Evolutionary conservation across 2,888 invertebrate genomes (phyloP).

Genomic region (Drosophila paramelanica): DNA sequence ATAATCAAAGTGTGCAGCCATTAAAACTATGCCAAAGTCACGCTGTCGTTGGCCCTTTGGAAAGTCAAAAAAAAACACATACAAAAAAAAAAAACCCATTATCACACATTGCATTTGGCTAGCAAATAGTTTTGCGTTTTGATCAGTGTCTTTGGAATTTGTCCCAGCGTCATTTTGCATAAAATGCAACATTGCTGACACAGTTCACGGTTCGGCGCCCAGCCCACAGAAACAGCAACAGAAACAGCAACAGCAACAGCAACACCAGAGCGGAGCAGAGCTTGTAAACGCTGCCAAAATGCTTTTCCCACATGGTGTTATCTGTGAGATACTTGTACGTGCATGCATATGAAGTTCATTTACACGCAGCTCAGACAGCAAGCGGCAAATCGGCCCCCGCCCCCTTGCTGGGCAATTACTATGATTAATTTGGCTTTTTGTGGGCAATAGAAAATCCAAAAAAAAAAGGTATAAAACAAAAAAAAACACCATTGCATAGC

Average conservation of each 20-base stretch:
- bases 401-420: constrained; percentile 58
- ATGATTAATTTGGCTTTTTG: constrained; percentile 69
- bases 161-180: constrained; percentile 57
- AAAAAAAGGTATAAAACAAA: constrained; percentile 11
- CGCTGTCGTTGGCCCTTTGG: constrained; percentile 60
- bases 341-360: constrained; percentile 66
- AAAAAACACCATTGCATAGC: constrained; percentile 29
- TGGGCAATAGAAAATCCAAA: constrained; percentile 12
- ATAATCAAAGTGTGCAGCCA: constrained; percentile 42
- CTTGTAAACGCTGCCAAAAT: constrained; percentile 68
- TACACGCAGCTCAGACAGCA: constrained; percentile 68
- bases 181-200: constrained; percentile 70
- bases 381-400: constrained; percentile 26
- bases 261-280: constrained; percentile 10
- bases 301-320: constrained; percentile 69
- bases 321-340: constrained; percentile 51
- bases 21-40: constrained; percentile 76
- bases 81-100: constrained; percentile 45
- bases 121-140: constrained; percentile 52
- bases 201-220: constrained; percentile 73
- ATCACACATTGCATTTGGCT: constrained; percentile 52
- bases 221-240: constrained; percentile 36
- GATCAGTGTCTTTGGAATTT: constrained; percentile 43
- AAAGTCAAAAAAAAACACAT: constrained; percentile 35
- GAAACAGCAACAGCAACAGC: constrained; percentile 7